These are phyloP conservation scores for Eubucco bourcierii DNA, from an alignment of 2,113 vertebrate genomes.

Conservation along the genomic window DNA sequence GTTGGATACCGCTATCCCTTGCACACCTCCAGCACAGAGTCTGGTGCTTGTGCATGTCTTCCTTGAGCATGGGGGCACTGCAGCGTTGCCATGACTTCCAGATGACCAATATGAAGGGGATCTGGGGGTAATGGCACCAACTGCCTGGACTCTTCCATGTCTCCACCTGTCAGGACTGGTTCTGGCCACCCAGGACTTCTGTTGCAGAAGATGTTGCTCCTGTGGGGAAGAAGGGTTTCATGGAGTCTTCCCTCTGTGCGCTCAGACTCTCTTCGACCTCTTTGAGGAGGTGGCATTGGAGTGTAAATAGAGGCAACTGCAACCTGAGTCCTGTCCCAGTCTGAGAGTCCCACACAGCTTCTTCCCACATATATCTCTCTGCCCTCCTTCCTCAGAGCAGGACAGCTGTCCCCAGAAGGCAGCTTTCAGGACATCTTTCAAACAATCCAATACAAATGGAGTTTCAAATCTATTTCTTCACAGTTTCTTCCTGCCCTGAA, in stretches of 20 bases:
- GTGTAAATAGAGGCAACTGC: not conserved
- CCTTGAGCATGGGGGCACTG: not conserved
- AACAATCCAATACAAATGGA: not conserved
- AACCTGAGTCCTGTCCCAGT: not conserved
- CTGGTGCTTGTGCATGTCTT: not conserved
- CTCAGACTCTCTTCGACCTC: not conserved
- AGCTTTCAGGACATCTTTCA: slow-evolving; percentile 16
- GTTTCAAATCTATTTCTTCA: slow-evolving; percentile 51
- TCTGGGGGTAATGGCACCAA: accelerated
- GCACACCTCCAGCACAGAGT: not conserved
- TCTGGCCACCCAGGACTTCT: not conserved
- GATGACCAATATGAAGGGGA: not conserved
- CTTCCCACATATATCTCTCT: not conserved
- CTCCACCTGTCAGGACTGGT: not conserved
- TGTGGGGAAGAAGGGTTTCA: not conserved
- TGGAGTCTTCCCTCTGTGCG: not conserved
- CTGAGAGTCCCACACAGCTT: not conserved
- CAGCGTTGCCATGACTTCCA: not conserved
- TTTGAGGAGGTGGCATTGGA: not conserved
- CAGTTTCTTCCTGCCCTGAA: slow-evolving; percentile 49
- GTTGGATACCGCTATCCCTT: not conserved
- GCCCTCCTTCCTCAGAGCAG: not conserved
- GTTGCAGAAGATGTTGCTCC: not conserved
- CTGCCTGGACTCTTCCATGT: not conserved
- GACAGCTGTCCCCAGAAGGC: slow-evolving; percentile 13